Conservation (phyloP, 2,888 invertebrate species). For the Diaphora mendica region DNA sequence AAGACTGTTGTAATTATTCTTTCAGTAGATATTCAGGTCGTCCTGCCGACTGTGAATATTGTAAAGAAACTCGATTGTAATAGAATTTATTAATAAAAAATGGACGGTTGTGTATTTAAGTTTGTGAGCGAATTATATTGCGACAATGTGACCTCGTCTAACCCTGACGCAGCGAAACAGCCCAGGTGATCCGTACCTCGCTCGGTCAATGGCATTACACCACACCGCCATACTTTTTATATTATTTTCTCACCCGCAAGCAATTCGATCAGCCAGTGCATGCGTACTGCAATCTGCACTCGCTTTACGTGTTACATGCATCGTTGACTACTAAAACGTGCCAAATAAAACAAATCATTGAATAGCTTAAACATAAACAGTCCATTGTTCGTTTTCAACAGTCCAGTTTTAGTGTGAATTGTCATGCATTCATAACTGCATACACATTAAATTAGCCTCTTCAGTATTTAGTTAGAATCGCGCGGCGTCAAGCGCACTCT, state of each 20-base stretch:
- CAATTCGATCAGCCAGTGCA: conserved; percentile 51
- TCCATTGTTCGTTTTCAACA: too few species aligned
- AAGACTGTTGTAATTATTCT: background rate
- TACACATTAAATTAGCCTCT: background rate
- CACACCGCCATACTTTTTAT: conserved; percentile 50
- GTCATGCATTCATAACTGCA: background rate
- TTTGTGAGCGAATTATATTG: conserved; percentile 25
- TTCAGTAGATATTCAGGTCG: background rate
- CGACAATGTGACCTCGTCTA: conserved; percentile 27
- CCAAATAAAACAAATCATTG: conserved; percentile 7
- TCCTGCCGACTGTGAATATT: background rate
- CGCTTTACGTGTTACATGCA: conserved; percentile 1
- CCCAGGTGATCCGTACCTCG: conserved; percentile 46
- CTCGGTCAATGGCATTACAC: conserved; percentile 65
- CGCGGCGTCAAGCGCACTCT: conserved; percentile 23
- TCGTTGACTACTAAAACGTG: background rate
- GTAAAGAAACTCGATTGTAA: background rate
- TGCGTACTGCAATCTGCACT: conserved; percentile 42
- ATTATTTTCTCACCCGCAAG: conserved; percentile 54
- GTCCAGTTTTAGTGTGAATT: background rate
- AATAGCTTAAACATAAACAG: conserved; percentile 6
- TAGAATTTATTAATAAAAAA: background rate
- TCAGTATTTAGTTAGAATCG: background rate
- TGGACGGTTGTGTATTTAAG: background rate
- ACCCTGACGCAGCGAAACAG: conserved; percentile 23